Conservation (phyloP, 1,140 invertebrate species). For the Drosophila seguyi region DNA sequence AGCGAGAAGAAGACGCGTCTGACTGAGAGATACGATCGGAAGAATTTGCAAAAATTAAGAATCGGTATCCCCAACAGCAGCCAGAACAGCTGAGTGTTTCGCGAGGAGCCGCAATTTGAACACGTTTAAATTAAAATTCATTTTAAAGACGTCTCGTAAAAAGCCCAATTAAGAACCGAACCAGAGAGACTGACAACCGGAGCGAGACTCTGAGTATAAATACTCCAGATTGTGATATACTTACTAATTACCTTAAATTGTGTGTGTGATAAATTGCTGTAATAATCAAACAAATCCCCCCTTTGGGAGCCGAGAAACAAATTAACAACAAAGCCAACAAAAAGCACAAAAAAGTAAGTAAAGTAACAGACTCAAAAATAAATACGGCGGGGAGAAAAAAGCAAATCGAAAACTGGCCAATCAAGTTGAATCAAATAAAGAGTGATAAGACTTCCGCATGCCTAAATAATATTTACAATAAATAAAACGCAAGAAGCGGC, state of each 20-base stretch:
- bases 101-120: constrained; percentile 39
- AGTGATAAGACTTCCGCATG: constrained; percentile 81
- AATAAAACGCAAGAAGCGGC: constrained; percentile 48
- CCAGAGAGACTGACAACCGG: constrained; percentile 47
- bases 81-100: constrained; percentile 58
- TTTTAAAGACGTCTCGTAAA: constrained; percentile 22
- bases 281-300: constrained; percentile 49
- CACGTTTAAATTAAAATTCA: constrained; percentile 12
- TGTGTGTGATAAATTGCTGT: constrained; percentile 66
- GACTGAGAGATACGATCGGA: constrained; percentile 8
- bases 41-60: constrained; percentile 13
- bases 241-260: constrained; percentile 57
- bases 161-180: constrained; percentile 42
- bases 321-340: constrained; percentile 26
- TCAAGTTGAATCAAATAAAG: constrained; percentile 58
- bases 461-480: constrained; percentile 75
- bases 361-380: constrained; percentile 40
- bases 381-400: constrained; percentile 11
- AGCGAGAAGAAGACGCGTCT: constrained; percentile 18
- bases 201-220: constrained; percentile 40
- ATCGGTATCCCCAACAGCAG: constrained; percentile 55
- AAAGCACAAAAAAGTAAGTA: constrained; percentile 64
- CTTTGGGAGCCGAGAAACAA: constrained; percentile 10
- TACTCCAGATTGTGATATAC: constrained; percentile 50
- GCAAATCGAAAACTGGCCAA: constrained; percentile 58